phyloP scores from a whole-genome alignment of 2,113 vertebrate species.

The Macquaria ambigua region DNA sequence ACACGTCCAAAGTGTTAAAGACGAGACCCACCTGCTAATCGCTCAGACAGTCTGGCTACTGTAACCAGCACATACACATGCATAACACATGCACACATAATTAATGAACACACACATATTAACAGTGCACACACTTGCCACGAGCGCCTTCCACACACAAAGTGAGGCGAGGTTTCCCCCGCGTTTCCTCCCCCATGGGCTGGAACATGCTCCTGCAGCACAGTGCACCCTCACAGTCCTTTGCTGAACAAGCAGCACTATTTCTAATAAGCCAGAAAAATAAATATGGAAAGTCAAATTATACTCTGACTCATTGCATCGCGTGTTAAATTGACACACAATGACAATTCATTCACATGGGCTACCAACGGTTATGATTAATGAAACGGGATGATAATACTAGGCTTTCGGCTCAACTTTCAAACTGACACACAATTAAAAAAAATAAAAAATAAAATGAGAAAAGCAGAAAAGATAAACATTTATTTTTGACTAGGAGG shows the following conservation, averaged over 20 bases:
- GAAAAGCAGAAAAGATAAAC: slow-evolving; percentile 44
- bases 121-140: slow-evolving; percentile 41
- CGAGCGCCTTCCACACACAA: slow-evolving; percentile 24
- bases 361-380: slow-evolving; percentile 25
- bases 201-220: slow-evolving; percentile 60
- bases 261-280: slow-evolving; percentile 78
- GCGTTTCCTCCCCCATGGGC: slow-evolving; percentile 52
- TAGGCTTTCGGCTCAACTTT: slow-evolving; percentile 20
- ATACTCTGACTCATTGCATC: slow-evolving; percentile 62
- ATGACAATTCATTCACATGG: slow-evolving; percentile 51
- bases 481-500: slow-evolving; percentile 31
- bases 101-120: slow-evolving; percentile 44
- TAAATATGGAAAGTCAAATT: slow-evolving; percentile 77
- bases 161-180: slow-evolving; percentile 37
- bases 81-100: slow-evolving; percentile 8
- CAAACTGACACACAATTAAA: slow-evolving; percentile 32
- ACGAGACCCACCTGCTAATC: slow-evolving; percentile 75
- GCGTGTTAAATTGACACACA: slow-evolving; percentile 61
- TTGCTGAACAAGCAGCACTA: slow-evolving; percentile 62
- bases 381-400: slow-evolving; percentile 49
- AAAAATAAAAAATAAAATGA: slow-evolving; percentile 18
- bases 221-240: slow-evolving; percentile 66
- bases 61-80: slow-evolving; percentile 42
- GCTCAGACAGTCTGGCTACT: slow-evolving; percentile 68
- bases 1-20: slow-evolving; percentile 59